Conservation (phyloP, 2,797 vertebrate genomes). For the Sebastes hubbsi region DNA sequence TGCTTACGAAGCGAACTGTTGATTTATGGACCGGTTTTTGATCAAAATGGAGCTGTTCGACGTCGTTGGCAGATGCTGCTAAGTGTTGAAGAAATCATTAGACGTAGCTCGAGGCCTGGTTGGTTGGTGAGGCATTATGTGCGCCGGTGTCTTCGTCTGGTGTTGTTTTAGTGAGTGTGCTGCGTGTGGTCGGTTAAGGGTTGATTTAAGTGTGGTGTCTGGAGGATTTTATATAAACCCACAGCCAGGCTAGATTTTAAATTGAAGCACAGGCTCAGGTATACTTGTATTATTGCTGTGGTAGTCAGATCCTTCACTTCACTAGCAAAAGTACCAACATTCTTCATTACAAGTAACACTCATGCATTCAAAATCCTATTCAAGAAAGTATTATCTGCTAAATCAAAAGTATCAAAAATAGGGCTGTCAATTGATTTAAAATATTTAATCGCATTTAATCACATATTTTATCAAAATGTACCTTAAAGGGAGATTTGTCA, state of each 20-base stretch:
- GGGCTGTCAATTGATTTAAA: no score
- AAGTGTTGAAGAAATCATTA: conserved; percentile 66
- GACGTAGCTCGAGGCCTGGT: conserved; percentile 23
- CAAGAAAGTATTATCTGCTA: no score
- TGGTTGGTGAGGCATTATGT: conserved; percentile 31
- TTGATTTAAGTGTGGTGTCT: conserved; percentile 22
- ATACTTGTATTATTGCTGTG: neutral
- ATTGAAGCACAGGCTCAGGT: neutral
- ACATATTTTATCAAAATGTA: no score
- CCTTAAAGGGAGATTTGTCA: no score
- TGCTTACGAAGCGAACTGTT: conserved; percentile 38
- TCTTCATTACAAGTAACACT: neutral
- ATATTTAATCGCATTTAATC: no score
- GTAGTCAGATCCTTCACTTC: neutral
- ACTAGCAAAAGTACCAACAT: neutral
- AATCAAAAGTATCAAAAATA: no score
- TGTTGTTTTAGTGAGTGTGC: conserved; percentile 18
- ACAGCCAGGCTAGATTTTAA: neutral
- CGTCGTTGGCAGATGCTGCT: conserved; percentile 59
- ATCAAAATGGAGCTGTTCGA: conserved; percentile 48
- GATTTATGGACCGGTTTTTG: conserved; percentile 56
- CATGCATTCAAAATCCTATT: neutral
- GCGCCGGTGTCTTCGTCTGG: conserved; percentile 30
- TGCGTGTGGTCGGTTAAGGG: conserved; percentile 3
- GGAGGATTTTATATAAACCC: neutral